phyloP scores from a whole-genome alignment of 2,888 invertebrate genomes.

The Chaetogeoica ovagalla region DNA sequence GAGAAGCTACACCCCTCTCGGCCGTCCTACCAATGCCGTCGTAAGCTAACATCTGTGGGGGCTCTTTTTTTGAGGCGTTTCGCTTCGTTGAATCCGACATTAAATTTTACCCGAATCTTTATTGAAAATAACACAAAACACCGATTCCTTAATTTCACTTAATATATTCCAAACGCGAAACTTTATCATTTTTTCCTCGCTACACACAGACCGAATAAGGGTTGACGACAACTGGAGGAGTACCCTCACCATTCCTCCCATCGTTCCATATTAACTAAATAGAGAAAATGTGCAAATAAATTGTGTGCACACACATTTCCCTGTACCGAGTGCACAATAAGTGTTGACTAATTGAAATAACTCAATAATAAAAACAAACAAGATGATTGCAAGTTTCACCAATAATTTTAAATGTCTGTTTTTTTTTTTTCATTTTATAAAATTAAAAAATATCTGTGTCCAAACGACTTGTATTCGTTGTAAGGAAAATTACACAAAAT shows the following conservation, averaged over 20 bases:
- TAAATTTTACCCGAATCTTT: slow-evolving; percentile 40
- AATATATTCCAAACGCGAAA: slow-evolving; percentile 37
- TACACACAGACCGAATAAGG: slow-evolving; percentile 3
- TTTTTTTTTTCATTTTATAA: neutral
- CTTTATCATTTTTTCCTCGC: slow-evolving; percentile 32
- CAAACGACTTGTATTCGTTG: neutral
- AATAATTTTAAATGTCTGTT: neutral
- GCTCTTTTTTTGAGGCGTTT: slow-evolving; percentile 23
- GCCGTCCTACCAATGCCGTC: neutral
- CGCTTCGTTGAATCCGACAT: slow-evolving; percentile 25
- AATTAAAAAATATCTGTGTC: neutral
- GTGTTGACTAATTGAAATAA: slow-evolving; percentile 27
- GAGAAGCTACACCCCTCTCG: neutral
- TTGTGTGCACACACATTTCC: neutral
- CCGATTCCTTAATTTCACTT: slow-evolving; percentile 46
- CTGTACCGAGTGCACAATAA: neutral
- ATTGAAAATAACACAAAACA: slow-evolving; percentile 48
- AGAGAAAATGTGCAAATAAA: neutral
- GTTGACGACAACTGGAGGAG: neutral
- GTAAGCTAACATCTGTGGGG: slow-evolving; percentile 38
- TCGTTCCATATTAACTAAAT: neutral
- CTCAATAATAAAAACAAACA: slow-evolving; percentile 19
- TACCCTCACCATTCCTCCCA: neutral
- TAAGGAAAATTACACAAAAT: too few relatives aligned
- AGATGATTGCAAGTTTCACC: neutral